Percentiles rank a stretch among this genome's conserved stretches.
These are phyloP conservation scores for Lasioglossum malachurum DNA, from an alignment of 2,888 invertebrate genomes.

Conservation along the genomic window DNA sequence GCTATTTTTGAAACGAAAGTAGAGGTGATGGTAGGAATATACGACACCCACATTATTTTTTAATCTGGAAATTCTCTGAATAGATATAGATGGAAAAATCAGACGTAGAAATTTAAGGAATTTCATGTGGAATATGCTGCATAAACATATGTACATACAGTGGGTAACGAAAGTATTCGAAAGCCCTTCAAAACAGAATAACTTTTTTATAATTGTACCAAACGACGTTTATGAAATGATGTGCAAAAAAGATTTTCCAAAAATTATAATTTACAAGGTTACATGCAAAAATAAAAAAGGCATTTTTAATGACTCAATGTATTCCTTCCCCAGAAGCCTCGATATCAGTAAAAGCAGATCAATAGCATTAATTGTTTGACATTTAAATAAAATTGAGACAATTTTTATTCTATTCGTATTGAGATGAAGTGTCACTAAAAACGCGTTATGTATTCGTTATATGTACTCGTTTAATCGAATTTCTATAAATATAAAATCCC, in stretches of 20 bases:
- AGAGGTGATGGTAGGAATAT: neutral
- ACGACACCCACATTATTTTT: neutral
- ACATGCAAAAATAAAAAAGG: too few species aligned
- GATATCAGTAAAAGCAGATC: neutral
- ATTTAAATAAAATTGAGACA: neutral
- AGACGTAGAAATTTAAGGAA: too few species aligned
- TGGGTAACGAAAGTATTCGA: too few species aligned
- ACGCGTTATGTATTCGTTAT: neutral
- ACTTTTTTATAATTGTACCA: too few species aligned
- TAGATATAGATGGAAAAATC: too few species aligned
- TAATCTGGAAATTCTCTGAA: neutral
- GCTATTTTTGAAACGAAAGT: neutral
- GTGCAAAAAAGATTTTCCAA: too few species aligned
- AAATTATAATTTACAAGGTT: too few species aligned
- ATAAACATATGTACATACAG: too few species aligned
- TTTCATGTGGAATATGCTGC: too few species aligned
- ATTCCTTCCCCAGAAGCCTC: neutral
- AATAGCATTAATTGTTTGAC: neutral
- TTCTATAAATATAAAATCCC: conserved; percentile 9
- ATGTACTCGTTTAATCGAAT: neutral
- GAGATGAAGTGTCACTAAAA: neutral
- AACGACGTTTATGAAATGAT: too few species aligned
- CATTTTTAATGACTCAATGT: neutral
- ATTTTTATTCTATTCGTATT: neutral
- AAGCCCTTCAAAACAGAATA: too few species aligned